A percentile compares a stretch with the other conserved stretches of the same genome.
These are phyloP conservation scores for Phalacrocorax pelagicus DNA, from an alignment of 2,113 vertebrate species.

Conservation along the genomic window DNA sequence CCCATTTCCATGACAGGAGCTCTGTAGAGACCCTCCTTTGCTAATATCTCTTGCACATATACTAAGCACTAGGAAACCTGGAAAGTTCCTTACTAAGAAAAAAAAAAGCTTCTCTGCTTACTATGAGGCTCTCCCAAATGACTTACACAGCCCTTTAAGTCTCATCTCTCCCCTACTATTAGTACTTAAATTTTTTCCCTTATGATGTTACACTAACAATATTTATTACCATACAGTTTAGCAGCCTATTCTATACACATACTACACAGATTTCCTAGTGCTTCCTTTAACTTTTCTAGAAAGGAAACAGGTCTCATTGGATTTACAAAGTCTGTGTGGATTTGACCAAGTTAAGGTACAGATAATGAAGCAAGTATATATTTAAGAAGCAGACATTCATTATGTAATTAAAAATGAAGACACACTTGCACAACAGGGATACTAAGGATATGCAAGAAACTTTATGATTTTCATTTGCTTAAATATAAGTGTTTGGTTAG, in stretches of 20 bases:
- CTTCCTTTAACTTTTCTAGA: background rate
- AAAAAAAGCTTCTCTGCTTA: background rate
- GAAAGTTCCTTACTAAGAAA: background rate
- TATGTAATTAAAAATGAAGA: background rate
- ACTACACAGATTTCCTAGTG: background rate
- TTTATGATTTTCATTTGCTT: background rate
- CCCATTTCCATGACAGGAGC: background rate
- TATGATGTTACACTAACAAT: background rate
- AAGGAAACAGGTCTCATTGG: background rate
- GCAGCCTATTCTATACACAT: background rate
- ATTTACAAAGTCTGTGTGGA: background rate
- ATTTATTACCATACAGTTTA: background rate
- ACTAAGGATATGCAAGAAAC: background rate
- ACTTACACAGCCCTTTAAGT: background rate
- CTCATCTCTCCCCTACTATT: background rate
- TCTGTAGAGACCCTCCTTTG: background rate
- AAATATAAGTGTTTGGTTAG: background rate
- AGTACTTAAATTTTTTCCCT: background rate
- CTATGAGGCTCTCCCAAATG: background rate
- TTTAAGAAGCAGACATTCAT: background rate
- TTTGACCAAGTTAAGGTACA: background rate
- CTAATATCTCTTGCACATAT: background rate
- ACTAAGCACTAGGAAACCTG: background rate
- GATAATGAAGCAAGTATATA: background rate
- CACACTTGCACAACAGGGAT: background rate